Conservation (phyloP, 1,140 invertebrate species). For the Carcinoscorpius rotundicauda region DNA sequence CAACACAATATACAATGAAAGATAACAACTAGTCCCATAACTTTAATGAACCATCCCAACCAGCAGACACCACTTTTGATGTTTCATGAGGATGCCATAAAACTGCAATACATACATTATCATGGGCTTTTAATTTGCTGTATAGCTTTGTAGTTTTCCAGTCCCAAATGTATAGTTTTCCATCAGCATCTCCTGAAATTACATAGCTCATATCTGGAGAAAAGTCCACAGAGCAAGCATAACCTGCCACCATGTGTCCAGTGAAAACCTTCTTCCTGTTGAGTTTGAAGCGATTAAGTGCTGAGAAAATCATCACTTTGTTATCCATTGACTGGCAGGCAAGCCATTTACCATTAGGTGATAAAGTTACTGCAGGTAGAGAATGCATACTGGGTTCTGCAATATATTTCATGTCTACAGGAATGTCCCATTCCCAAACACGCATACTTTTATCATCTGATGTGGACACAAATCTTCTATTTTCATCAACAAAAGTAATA, state of each 20-base stretch:
- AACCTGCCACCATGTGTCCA: slow-evolving; percentile 98
- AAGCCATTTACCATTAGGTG: slow-evolving; percentile 97
- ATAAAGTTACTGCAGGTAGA: slow-evolving; percentile 88
- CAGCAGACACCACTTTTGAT: slow-evolving; percentile 86
- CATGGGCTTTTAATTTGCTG: slow-evolving; percentile 96
- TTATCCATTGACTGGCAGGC: slow-evolving; percentile 99
- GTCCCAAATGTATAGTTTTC: slow-evolving; percentile 97
- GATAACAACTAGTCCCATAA: slow-evolving; percentile 72
- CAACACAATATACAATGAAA: too few relatives aligned
- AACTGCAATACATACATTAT: slow-evolving; percentile 85
- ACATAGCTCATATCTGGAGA: slow-evolving; percentile 99
- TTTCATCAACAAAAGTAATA: slow-evolving; percentile 98
- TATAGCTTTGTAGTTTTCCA: slow-evolving; percentile 98
- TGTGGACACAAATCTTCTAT: slow-evolving; percentile 91
- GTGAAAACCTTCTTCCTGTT: slow-evolving; percentile 96
- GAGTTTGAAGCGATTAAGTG: slow-evolving; percentile 91
- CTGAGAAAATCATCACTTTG: slow-evolving; percentile 96
- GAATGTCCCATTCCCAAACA: slow-evolving; percentile 99
- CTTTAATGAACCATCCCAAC: slow-evolving; percentile 97
- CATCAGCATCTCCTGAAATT: slow-evolving; percentile 98
- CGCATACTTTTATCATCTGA: slow-evolving; percentile 97
- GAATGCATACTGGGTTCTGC: slow-evolving; percentile 99
- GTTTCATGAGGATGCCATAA: slow-evolving; percentile 99
- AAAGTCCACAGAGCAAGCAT: slow-evolving; percentile 94
- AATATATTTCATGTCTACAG: slow-evolving; percentile 99